These are phyloP conservation scores for Corvus hawaiiensis DNA, from an alignment of 2,113 vertebrate species.

Conservation along the genomic window DNA sequence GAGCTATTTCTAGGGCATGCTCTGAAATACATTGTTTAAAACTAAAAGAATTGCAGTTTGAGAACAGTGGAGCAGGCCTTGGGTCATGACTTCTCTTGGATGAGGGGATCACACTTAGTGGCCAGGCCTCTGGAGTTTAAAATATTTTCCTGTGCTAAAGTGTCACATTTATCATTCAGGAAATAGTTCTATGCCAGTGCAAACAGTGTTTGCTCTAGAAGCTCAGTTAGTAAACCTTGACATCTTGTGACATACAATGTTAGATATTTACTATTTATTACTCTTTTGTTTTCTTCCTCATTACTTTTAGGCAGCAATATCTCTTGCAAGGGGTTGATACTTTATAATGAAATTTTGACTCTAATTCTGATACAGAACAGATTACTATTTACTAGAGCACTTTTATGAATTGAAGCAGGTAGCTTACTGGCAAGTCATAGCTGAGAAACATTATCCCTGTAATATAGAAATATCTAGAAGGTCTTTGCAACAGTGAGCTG, in stretches of 20 bases:
- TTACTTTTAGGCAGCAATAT: background rate
- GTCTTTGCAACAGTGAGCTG: background rate
- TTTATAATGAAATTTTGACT: conserved; percentile 23
- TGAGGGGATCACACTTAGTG: background rate
- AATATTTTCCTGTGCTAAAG: conserved; percentile 21
- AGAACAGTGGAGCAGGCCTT: conserved; percentile 37
- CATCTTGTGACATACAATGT: background rate
- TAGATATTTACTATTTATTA: conserved; percentile 6
- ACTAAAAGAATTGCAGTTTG: conserved; percentile 3
- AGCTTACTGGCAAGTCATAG: background rate
- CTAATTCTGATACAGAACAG: background rate
- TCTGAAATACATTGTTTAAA: conserved; percentile 56
- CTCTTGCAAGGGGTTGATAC: background rate
- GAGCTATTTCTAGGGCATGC: conserved; percentile 52
- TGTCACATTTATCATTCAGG: background rate
- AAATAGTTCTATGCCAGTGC: background rate
- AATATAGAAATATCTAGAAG: conserved; percentile 47
- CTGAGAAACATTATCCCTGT: background rate
- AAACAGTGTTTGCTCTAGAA: conserved; percentile 19
- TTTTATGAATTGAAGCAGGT: conserved; percentile 36
- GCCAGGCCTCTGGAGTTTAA: conserved; percentile 38
- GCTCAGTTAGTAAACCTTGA: background rate
- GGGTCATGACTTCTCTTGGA: background rate
- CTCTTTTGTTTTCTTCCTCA: background rate
- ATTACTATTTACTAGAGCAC: background rate